Conservation (phyloP, 2,797 vertebrate genomes). For the Triplophysa yarkandensis region DNA sequence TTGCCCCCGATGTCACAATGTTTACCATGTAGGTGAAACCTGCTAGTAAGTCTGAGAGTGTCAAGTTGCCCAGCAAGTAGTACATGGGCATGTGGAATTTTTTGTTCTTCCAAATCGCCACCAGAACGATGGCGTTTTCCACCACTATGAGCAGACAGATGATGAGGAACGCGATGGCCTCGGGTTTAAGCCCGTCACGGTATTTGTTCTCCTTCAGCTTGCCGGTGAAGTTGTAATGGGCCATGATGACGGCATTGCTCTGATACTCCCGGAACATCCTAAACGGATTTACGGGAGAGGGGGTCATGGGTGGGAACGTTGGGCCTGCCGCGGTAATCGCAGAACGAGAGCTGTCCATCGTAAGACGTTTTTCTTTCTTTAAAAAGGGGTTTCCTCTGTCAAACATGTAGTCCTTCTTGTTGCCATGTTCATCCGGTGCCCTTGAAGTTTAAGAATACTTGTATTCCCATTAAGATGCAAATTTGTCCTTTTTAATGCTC, state of each 20-base stretch:
- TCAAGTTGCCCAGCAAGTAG: slow-evolving; percentile 86
- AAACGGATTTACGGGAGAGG: slow-evolving; percentile 55
- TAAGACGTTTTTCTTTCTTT: background rate
- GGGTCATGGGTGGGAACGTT: slow-evolving; percentile 42
- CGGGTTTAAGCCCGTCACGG: slow-evolving; percentile 77
- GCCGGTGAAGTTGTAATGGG: slow-evolving; percentile 88
- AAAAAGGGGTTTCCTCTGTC: slow-evolving; percentile 37
- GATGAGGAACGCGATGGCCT: slow-evolving; percentile 78
- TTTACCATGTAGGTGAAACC: slow-evolving; percentile 89
- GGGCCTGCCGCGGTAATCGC: slow-evolving; percentile 53
- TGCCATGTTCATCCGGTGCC: slow-evolving; percentile 50
- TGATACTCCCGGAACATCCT: slow-evolving; percentile 75
- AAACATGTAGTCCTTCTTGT: slow-evolving; percentile 55
- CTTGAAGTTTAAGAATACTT: background rate
- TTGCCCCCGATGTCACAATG: slow-evolving; percentile 84
- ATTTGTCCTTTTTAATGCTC: background rate
- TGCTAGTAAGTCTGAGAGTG: slow-evolving; percentile 86
- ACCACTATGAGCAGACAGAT: slow-evolving; percentile 84
- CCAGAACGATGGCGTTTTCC: slow-evolving; percentile 85
- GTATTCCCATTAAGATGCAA: slow-evolving; percentile 10
- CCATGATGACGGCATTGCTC: slow-evolving; percentile 72
- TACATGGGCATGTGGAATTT: slow-evolving; percentile 92
- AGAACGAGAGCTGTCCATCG: slow-evolving; percentile 60
- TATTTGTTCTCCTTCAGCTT: slow-evolving; percentile 81
- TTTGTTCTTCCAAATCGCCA: slow-evolving; percentile 87